Percentiles rank a stretch among this genome's conserved stretches.
Evolutionary conservation across 2,888 invertebrate species (phyloP).

Genomic region (Reticulitermes lucifugus): DNA sequence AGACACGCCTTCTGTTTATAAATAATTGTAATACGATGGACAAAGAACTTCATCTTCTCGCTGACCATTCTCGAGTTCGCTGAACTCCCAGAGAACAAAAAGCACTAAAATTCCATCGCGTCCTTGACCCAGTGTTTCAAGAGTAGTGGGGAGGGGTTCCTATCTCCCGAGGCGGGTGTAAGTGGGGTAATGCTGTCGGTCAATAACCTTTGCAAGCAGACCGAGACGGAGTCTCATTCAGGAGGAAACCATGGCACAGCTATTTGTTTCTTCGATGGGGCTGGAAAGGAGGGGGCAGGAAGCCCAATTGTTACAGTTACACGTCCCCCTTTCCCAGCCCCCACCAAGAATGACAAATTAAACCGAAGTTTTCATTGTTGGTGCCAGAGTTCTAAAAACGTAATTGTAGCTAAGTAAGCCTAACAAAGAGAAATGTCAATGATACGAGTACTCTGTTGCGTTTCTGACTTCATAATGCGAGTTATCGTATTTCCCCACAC

Average conservation of each 20-base stretch:
- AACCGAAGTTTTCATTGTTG: no score
- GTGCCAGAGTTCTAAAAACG: no score
- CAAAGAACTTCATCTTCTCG: background rate
- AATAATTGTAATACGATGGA: background rate
- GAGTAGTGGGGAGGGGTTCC: background rate
- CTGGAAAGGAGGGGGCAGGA: background rate
- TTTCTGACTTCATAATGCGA: no score
- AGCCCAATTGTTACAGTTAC: conserved; percentile 13
- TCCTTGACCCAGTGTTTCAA: conserved; percentile 39
- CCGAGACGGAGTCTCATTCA: conserved; percentile 8
- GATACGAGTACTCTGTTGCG: no score
- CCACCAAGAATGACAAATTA: no score
- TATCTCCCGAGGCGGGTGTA: background rate
- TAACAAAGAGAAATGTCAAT: no score
- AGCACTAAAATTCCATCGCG: conserved; percentile 33
- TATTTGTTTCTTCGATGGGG: background rate
- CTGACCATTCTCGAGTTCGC: background rate
- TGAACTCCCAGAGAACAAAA: conserved; percentile 11
- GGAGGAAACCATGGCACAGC: background rate
- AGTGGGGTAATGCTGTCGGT: conserved; percentile 2
- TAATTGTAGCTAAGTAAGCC: no score
- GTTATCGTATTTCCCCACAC: no score
- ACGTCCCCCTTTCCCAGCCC: background rate
- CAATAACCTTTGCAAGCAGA: conserved; percentile 32
- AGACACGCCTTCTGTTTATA: background rate